Percentiles rank a stretch among this genome's conserved stretches.
phyloP scores from a whole-genome alignment of 1,140 invertebrate species.

The Habropoda laboriosa region DNA sequence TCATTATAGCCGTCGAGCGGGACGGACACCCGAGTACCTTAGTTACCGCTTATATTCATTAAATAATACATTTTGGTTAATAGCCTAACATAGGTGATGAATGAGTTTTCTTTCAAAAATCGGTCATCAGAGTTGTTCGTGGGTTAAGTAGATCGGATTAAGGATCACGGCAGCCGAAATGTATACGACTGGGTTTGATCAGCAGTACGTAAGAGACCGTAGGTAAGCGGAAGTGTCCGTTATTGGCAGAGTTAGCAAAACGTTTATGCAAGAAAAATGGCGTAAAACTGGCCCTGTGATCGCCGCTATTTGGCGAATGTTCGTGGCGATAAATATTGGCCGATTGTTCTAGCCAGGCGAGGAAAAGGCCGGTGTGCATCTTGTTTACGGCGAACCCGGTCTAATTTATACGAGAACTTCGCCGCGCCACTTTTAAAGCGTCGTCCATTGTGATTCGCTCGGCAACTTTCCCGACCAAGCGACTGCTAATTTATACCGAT shows the following conservation, averaged over 20 bases:
- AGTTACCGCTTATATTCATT: too few relatives aligned
- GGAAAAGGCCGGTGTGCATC: slow-evolving; percentile 19
- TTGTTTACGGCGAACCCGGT: slow-evolving; percentile 27
- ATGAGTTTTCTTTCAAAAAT: not conserved
- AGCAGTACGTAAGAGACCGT: slow-evolving; percentile 40
- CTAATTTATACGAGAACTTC: slow-evolving; percentile 43
- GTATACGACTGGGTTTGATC: slow-evolving; percentile 47
- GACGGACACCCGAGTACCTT: too few relatives aligned
- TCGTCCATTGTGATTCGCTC: slow-evolving; percentile 33
- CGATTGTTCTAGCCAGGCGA: slow-evolving; percentile 27
- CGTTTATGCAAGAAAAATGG: slow-evolving; percentile 17
- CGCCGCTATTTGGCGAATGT: slow-evolving; percentile 22
- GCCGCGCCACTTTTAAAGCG: slow-evolving; percentile 5
- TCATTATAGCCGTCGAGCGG: too few relatives aligned
- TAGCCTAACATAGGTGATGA: too few relatives aligned
- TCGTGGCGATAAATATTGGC: slow-evolving; percentile 23
- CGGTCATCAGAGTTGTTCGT: slow-evolving; percentile 11
- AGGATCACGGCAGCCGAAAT: slow-evolving; percentile 6
- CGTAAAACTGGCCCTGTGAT: slow-evolving; percentile 32
- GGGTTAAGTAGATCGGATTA: slow-evolving; percentile 30
- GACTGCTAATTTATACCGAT: slow-evolving; percentile 43
- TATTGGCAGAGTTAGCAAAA: not conserved
- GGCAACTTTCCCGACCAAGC: slow-evolving; percentile 3
- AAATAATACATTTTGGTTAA: too few relatives aligned
- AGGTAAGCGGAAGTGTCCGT: slow-evolving; percentile 25